Evolutionary conservation across 2,888 invertebrate genomes (phyloP), one percentile per base, ranked within the genome.

Genomic region (Rhogogaster chlorosoma): DNA sequence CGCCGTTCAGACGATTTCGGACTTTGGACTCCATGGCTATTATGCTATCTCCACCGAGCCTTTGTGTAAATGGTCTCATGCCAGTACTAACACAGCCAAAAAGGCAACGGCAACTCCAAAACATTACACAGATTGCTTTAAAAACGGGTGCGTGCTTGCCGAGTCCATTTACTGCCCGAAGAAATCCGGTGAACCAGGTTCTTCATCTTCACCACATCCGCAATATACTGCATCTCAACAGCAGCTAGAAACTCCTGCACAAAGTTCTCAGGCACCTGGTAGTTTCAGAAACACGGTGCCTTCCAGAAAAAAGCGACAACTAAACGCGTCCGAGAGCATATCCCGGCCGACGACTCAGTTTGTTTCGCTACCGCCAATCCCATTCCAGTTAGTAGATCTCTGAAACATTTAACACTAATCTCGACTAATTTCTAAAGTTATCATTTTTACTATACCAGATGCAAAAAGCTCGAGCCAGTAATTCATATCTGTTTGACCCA

Each of bases 21-120:
- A 93, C 85, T 94, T 94, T 89, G 94, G 94, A 1, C 92, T 94
- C 18, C 94, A 95, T 84, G 94, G 93, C n/a, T 95, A 93, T 87
- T 94, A 94, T 87, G 95, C 94, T 0, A 89, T 94, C 73, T 94
- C 94, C 10, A 92, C 89, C 26, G 93, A 94, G 85, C 94, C 94
- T 0, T 86, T 95, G 18, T 88, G 92, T n/a, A 89, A 89, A 49
- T 94, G 94, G 94, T 70, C 85, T 18, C 86, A 84, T 83, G 42
- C 61, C 70, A 85, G 78, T 36, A 70, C 49, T n/a, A 70, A 64
- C 29, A 38, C 67, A 36, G 29, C 53, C 6, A 85, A 71, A 18
- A 84, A 36, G 18, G 42, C 64, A n/a, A 64, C 38, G 15, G 42
- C 38, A 45, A 85, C 38, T 22, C 70, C 84, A 29, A 45, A 67